Percentiles rank a stretch among this genome's conserved stretches.
These are phyloP conservation scores for Montipora capitata DNA, from an alignment of 92 coral and sea anemone species.

Conservation along the genomic window DNA sequence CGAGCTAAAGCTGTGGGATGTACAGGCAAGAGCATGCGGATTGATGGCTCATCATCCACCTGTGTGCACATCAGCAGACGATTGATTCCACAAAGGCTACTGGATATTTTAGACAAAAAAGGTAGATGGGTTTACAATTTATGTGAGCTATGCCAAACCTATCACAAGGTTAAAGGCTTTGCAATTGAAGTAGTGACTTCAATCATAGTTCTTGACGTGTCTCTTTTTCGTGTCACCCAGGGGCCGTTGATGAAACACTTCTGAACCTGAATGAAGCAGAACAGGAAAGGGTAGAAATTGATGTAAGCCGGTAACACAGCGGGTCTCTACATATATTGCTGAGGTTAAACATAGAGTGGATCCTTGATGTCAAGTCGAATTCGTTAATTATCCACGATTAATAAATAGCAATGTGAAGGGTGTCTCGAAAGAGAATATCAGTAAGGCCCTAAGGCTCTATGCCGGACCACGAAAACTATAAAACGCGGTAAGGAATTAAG, in stretches of 20 bases:
- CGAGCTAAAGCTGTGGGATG: not conserved
- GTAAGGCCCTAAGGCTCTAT: no score
- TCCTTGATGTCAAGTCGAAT: no score
- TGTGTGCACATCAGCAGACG: conserved; percentile 6
- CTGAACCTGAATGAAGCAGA: not conserved
- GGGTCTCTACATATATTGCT: not conserved
- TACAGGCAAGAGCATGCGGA: conserved; percentile 12
- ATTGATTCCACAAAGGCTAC: not conserved
- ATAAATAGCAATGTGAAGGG: no score
- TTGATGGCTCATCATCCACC: not conserved
- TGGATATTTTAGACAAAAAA: not conserved
- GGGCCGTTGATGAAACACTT: not conserved
- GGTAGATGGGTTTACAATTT: not conserved
- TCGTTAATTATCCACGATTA: no score
- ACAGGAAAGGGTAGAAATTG: not conserved
- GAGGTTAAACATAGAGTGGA: not conserved
- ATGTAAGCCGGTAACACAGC: not conserved
- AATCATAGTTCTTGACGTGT: conserved; percentile 1
- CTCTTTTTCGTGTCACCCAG: not conserved
- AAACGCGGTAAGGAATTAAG: no score
- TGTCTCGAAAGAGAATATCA: no score
- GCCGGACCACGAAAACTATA: no score
- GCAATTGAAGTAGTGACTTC: not conserved
- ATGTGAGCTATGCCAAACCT: no score
- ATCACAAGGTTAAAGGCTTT: no score